Evolutionary conservation across 2,888 invertebrate species (phyloP).

Genomic region (Ormyrus nitidulus): DNA sequence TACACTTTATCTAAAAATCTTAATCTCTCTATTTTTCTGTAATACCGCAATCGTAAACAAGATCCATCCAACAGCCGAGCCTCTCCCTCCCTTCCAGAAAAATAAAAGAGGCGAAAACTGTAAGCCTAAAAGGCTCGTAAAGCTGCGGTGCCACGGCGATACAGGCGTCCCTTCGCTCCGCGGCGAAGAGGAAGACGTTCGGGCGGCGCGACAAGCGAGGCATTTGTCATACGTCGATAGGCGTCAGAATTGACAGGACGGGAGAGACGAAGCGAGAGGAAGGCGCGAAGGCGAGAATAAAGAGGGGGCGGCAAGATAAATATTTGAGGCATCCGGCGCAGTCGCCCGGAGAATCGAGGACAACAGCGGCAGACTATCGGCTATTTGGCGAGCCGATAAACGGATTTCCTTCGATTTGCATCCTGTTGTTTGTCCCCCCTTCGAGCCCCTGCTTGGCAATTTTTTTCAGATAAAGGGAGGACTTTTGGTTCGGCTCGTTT

Average conservation of each 20-base stretch:
- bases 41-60: too few relatives aligned
- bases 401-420: slow-evolving; percentile 71
- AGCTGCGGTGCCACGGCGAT: slow-evolving; percentile 38
- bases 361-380: slow-evolving; percentile 69
- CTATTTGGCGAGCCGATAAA: slow-evolving; percentile 71
- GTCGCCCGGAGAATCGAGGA: slow-evolving; percentile 55
- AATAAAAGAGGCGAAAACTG: background rate
- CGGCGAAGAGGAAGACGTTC: background rate
- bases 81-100: background rate
- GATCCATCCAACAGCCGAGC: too few relatives aligned
- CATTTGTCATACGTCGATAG: slow-evolving; percentile 75
- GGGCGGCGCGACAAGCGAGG: slow-evolving; percentile 59
- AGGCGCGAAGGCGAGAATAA: slow-evolving; percentile 25
- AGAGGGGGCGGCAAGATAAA: slow-evolving; percentile 67
- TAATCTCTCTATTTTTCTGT: too few relatives aligned
- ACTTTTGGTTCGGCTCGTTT: too few relatives aligned
- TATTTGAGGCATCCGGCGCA: slow-evolving; percentile 72
- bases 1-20: too few relatives aligned
- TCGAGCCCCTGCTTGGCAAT: background rate
- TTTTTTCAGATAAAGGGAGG: slow-evolving; percentile 6
- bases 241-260: slow-evolving; percentile 72
- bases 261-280: background rate
- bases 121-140: slow-evolving; percentile 20
- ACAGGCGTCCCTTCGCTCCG: slow-evolving; percentile 54
- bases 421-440: slow-evolving; percentile 46